phyloP scores from a whole-genome alignment of 2,797 vertebrate species.

The Rhabdophis nuchalis region DNA sequence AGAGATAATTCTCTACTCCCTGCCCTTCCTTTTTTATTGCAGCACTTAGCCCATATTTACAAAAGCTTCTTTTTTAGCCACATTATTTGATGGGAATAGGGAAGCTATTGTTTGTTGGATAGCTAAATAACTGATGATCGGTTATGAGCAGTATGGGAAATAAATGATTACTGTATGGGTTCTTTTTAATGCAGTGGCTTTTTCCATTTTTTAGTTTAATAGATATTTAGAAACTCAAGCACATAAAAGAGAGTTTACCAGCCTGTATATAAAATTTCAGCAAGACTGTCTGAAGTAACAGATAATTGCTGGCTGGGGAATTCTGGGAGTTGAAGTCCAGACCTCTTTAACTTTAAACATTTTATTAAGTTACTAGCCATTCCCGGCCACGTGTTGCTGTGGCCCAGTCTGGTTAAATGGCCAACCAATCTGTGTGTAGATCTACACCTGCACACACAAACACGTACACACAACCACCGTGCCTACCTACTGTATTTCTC shows the following conservation, averaged over 20 bases:
- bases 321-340: no score
- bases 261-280: background rate
- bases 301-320: no score
- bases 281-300: background rate
- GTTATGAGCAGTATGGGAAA: background rate
- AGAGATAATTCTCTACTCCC: background rate
- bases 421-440: no score
- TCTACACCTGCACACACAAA: no score
- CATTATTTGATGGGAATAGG: background rate
- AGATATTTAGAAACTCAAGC: background rate
- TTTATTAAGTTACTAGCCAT: no score
- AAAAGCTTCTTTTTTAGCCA: constrained; percentile 2
- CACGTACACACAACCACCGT: no score
- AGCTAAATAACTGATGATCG: background rate
- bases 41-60: background rate
- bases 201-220: background rate
- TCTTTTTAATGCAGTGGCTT: background rate
- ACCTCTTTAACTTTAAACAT: no score
- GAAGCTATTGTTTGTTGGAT: background rate
- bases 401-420: no score
- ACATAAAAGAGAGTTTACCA: background rate
- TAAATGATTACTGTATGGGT: background rate
- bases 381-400: no score
- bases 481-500: no score
- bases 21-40: background rate